Evolutionary conservation across 2,113 vertebrate genomes (phyloP).

Genomic region (Aptenodytes patagonicus): DNA sequence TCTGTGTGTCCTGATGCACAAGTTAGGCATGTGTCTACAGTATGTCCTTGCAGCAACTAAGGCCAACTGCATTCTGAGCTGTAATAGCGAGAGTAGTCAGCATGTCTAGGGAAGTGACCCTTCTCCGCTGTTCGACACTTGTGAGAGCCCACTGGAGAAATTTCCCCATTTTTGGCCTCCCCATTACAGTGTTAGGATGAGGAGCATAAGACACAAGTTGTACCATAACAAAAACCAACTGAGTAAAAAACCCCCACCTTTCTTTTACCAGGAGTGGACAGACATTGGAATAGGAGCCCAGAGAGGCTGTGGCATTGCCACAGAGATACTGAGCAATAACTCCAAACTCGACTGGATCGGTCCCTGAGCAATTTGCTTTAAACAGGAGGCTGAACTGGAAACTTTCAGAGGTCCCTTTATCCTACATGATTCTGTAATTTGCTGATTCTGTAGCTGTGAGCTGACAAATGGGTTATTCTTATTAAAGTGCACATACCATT

Average conservation of each 20-base stretch:
- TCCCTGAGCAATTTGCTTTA: neutral
- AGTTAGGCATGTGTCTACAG: neutral
- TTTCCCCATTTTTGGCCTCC: neutral
- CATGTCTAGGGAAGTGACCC: neutral
- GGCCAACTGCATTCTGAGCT: neutral
- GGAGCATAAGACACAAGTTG: neutral
- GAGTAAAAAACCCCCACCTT: neutral
- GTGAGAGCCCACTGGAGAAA: neutral
- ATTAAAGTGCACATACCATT: neutral
- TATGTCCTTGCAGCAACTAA: neutral
- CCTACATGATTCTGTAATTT: neutral
- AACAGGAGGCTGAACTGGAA: neutral
- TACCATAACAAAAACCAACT: neutral
- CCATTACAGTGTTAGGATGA: neutral
- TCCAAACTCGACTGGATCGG: neutral
- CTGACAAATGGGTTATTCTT: neutral
- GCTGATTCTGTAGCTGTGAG: neutral
- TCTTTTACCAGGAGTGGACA: neutral
- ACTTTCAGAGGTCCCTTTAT: neutral
- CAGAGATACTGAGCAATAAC: neutral
- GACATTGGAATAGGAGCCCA: neutral
- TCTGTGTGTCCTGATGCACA: neutral
- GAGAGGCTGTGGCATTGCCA: neutral
- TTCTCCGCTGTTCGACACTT: neutral
- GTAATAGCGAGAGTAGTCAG: neutral